Base-by-base conservation (phyloP, 2,888 invertebrate species). In the Caenorhabditis sp. region DNA sequence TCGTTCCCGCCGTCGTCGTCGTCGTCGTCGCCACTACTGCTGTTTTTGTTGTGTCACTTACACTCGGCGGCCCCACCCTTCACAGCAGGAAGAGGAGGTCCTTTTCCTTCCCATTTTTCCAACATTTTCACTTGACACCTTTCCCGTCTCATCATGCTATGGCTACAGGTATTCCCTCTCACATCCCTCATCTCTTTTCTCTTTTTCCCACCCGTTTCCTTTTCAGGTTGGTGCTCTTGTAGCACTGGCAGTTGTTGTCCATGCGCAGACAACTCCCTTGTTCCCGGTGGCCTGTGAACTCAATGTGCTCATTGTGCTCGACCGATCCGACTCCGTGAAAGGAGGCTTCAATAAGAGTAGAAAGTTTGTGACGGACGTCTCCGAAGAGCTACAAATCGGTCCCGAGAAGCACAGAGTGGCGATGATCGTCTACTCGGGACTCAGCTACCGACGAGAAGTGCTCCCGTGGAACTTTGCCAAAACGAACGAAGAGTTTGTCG, bases 391-490 rank as follows among this genome's bases (percentile, higher is more conserved):
- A 13, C 85, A 87, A 71, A 87, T 88, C 50, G 84, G 85, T 20
- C 88, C 87, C 11, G 71, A 83, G 39, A 83, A 85, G 41, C 88
- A 88, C 58, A 62, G 85, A 62, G 83, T 85, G 27, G 82, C 87
- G 2, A 85, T 87, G 85, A 85, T 87, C 48, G 86, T 86, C 35
- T 87, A 87, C 59, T 87, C 87, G 9, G 87, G 87, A 46, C 61
- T 78, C 26, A 82, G 79, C 50, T 86, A 86, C 61, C 78, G 84
- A 11, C 52, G 85, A 52, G 86, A 87, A 56, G 81, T 86, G 3
- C 83, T 83, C 65, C 78, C 78, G 13, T 87, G 86, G 86, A 86
- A 86, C 61, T 87, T 87, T 50, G 87, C 86, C 22, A 87, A 85
- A 48, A 84, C 73, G 39, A 87, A 87, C 65, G 83, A 85, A 20